Base-by-base conservation (phyloP, 2,888 invertebrate genomes). In the Chymomyza procnemis region DNA sequence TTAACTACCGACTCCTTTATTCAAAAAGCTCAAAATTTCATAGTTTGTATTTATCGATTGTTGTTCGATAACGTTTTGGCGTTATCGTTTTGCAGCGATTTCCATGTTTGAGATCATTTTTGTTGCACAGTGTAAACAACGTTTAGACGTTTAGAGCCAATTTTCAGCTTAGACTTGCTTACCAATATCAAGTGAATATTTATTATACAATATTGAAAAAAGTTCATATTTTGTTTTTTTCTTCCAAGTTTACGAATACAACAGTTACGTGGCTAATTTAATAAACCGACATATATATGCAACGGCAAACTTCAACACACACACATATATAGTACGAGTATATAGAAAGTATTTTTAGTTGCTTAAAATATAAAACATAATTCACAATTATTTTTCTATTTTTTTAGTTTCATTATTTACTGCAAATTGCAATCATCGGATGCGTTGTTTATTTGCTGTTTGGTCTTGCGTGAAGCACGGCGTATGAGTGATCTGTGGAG, bases 391-490 rank as follows among this genome's bases (percentile, higher is more conserved):
- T 41, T 4, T 58, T 52, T 12, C 50, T 5, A 54, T 21, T 52
- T 14, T 41, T 4, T 58, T 52, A 26, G 26, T 47, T 60, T 18
- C 14, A 48, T 48, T 8, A 65, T 78, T 93, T 94, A 95, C 81
- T 95, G 95, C 83, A 95, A 93, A 88, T 92, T 93, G 88, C 95
- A 95, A 88, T 95, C 94, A 76, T 95, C 92, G 76, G 94, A 94
- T 56, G 94, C 93, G 83, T 95, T 95, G 77, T 94, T 92, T 79
- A 95, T 94, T 91, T 95, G 95, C 88, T 95, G 95, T 87, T 95
- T 95, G 71, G 95, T 94, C 91, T 95, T 96, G 78, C 95, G 93
- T 85, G 95, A 95, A 68, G 95, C 94, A 72, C 96, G 93, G 75
- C 96, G 92, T 79, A 96, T 96, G 70, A 96, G 93, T 70, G 95